phyloP scores from a whole-genome alignment of 2,888 invertebrate genomes.

The Helicoverpa assulta region DNA sequence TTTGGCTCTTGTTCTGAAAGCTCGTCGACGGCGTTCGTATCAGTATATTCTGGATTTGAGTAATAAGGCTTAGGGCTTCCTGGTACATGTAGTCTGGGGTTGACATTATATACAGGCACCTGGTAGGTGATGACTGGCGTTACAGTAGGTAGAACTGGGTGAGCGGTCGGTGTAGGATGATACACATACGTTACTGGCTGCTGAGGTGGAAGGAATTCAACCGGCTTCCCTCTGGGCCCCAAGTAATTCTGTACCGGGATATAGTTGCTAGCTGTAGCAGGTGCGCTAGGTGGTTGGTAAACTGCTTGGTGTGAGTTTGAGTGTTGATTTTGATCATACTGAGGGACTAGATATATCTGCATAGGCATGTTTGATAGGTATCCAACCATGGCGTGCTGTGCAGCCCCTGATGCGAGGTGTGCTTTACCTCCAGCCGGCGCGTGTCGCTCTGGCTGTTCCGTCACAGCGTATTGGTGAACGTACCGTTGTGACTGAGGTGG shows the following conservation, averaged over 20 bases:
- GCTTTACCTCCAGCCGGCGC: slow-evolving; percentile 61
- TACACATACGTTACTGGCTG: slow-evolving; percentile 78
- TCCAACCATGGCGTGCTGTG: slow-evolving; percentile 83
- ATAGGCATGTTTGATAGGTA: slow-evolving; percentile 85
- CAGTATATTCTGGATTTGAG: slow-evolving; percentile 72
- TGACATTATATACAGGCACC: slow-evolving; percentile 77
- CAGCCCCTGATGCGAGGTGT: slow-evolving; percentile 67
- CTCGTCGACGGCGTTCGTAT: slow-evolving; percentile 77
- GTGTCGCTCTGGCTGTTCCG: slow-evolving; percentile 79
- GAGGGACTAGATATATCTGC: slow-evolving; percentile 87
- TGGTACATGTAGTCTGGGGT: slow-evolving; percentile 70
- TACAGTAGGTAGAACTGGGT: slow-evolving; percentile 72
- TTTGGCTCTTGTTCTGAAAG: slow-evolving; percentile 73
- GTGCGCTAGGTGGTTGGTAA: slow-evolving; percentile 44
- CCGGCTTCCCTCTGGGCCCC: slow-evolving; percentile 75
- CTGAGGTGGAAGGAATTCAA: slow-evolving; percentile 64
- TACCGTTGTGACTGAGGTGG: slow-evolving; percentile 75
- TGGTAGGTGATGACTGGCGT: slow-evolving; percentile 79
- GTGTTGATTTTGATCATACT: slow-evolving; percentile 77
- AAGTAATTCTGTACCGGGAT: slow-evolving; percentile 79
- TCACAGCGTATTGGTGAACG: slow-evolving; percentile 85
- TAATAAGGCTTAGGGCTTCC: slow-evolving; percentile 77
- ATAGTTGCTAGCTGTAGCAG: slow-evolving; percentile 68
- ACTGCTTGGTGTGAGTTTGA: slow-evolving; percentile 64
- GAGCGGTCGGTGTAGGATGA: slow-evolving; percentile 74